phyloP scores from a whole-genome alignment of 2,888 invertebrate species.

The Machimus rusticus region DNA sequence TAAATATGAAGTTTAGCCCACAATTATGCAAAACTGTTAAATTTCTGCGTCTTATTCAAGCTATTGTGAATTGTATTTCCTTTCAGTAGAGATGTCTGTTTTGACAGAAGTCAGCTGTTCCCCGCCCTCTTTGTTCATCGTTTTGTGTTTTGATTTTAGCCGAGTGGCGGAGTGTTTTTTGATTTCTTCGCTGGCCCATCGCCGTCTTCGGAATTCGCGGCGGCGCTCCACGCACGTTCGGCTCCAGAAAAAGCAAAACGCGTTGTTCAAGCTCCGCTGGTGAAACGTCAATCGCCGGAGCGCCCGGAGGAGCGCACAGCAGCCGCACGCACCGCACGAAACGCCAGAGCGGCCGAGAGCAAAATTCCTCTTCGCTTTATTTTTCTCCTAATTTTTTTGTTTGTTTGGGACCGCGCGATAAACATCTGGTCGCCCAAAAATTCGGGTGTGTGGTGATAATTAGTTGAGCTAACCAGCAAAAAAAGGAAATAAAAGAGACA shows the following conservation, averaged over 20 bases:
- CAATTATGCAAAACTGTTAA: not conserved
- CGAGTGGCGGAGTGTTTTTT: not conserved
- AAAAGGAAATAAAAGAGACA: not conserved
- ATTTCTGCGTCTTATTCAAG: not conserved
- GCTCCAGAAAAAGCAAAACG: not conserved
- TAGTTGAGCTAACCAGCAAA: not conserved
- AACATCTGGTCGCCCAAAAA: not conserved
- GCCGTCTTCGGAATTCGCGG: not conserved
- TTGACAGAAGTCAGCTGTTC: not conserved
- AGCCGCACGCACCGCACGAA: not conserved
- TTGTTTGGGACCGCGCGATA: not conserved
- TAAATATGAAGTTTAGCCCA: not conserved
- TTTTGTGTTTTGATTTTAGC: not conserved
- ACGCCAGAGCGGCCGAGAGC: not conserved
- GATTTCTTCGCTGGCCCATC: not conserved
- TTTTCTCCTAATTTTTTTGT: not conserved
- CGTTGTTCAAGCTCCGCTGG: not conserved
- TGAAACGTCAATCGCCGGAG: not conserved
- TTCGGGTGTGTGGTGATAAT: not conserved
- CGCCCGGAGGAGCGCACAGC: not conserved
- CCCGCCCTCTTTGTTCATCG: not conserved
- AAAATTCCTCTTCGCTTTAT: not conserved
- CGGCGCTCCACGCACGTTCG: not conserved
- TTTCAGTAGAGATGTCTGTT: not conserved
- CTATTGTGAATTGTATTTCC: not conserved